These are phyloP conservation scores for Homarus americanus DNA, from an alignment of 1,140 invertebrate species.

Conservation along the genomic window DNA sequence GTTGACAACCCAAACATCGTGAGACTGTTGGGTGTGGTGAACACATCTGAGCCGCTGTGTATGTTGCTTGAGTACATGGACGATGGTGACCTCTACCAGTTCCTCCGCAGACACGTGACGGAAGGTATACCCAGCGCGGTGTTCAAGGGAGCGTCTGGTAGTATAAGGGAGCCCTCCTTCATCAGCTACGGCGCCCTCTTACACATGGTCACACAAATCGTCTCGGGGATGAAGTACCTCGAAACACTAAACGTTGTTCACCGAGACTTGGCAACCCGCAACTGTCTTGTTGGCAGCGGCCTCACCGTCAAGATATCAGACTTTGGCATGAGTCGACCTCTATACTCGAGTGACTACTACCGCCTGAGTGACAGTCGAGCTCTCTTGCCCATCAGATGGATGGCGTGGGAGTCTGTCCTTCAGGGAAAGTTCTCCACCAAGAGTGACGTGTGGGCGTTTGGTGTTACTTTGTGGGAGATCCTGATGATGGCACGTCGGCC, in stretches of 20 bases:
- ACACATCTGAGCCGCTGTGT: constrained; percentile 85
- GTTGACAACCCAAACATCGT: constrained; percentile 87
- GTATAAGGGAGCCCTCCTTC: background rate
- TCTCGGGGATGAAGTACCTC: constrained; percentile 76
- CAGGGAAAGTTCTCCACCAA: constrained; percentile 90
- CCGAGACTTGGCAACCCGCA: constrained; percentile 95
- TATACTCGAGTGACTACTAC: constrained; percentile 90
- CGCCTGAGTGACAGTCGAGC: constrained; percentile 87
- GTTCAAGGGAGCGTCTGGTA: background rate
- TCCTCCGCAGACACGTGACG: constrained; percentile 76
- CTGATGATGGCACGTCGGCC: constrained; percentile 90
- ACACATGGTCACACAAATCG: constrained; percentile 76
- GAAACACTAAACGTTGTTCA: constrained; percentile 83
- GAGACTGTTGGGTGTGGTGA: constrained; percentile 90
- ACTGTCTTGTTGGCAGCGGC: constrained; percentile 93
- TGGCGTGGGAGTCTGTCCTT: constrained; percentile 86
- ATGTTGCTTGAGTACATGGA: constrained; percentile 84
- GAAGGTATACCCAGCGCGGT: constrained; percentile 72
- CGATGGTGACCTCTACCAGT: constrained; percentile 87
- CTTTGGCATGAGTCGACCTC: constrained; percentile 91
- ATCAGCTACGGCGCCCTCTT: constrained; percentile 68
- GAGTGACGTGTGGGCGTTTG: constrained; percentile 93
- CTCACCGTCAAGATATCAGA: constrained; percentile 93
- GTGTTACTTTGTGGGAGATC: constrained; percentile 93
- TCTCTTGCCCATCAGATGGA: constrained; percentile 90